Evolutionary conservation across 2,888 invertebrate genomes (phyloP).

Genomic region (Amphipyra tragopoginis): DNA sequence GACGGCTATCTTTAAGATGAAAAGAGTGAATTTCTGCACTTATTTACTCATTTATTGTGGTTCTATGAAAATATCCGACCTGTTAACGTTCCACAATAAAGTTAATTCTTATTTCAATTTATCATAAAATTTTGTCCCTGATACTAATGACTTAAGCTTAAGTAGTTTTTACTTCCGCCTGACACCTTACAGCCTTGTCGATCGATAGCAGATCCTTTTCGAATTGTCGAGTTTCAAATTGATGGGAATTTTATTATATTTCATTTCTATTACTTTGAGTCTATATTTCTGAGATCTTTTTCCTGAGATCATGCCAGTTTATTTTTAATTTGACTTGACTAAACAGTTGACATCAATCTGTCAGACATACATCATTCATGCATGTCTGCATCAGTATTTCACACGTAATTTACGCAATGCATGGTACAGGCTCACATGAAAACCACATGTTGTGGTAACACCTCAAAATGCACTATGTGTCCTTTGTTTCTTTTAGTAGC

Average conservation of each 20-base stretch:
- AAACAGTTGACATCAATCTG: constrained; percentile 12
- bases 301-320: neutral
- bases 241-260: neutral
- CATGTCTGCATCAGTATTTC: constrained; percentile 22
- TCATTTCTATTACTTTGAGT: neutral
- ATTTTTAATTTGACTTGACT: constrained; percentile 22
- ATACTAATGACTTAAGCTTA: too few species aligned
- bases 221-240: too few species aligned
- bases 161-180: too few species aligned
- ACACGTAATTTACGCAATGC: constrained; percentile 34
- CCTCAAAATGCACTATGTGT: constrained; percentile 21
- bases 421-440: constrained; percentile 39
- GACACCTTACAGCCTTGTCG: too few species aligned
- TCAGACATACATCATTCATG: constrained; percentile 34
- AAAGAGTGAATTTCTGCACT: too few species aligned
- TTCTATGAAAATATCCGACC: too few species aligned
- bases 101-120: too few species aligned
- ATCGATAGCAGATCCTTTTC: too few species aligned
- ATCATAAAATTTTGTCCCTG: too few species aligned
- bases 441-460: constrained; percentile 22
- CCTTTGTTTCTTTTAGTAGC: constrained; percentile 20
- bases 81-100: too few species aligned
- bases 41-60: too few species aligned
- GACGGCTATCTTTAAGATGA: too few species aligned
- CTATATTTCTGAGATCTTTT: neutral